phyloP scores from a whole-genome alignment of 2,113 vertebrate genomes.

The Thalassarche chlororhynchos region DNA sequence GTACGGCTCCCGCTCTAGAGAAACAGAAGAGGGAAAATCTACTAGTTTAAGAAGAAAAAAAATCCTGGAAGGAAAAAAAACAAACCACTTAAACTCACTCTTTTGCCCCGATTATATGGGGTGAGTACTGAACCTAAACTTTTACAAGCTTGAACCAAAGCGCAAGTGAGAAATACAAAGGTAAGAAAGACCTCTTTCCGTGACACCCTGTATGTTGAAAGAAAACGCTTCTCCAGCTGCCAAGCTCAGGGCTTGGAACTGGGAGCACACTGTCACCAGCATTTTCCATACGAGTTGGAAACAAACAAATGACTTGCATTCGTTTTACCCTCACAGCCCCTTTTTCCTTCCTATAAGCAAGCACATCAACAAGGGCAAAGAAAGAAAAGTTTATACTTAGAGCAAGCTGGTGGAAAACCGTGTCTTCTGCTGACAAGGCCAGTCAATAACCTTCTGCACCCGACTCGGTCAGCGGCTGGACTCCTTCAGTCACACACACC shows the following conservation, averaged over 20 bases:
- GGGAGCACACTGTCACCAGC: background rate
- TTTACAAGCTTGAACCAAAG: background rate
- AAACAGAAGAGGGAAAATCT: background rate
- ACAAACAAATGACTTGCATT: background rate
- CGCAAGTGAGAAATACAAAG: background rate
- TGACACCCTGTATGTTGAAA: background rate
- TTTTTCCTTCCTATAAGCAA: background rate
- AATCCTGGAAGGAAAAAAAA: background rate
- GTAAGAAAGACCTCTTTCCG: background rate
- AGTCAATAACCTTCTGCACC: background rate
- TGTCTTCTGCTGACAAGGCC: background rate
- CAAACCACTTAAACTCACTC: background rate
- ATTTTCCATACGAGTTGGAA: background rate
- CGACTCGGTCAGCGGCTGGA: rapidly evolving
- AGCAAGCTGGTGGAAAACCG: background rate
- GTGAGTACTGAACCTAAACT: background rate
- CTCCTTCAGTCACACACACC: background rate
- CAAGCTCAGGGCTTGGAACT: background rate
- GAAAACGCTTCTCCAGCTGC: background rate
- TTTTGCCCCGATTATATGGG: background rate
- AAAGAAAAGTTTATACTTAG: background rate
- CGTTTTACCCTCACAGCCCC: background rate
- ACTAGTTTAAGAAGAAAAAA: background rate
- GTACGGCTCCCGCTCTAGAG: background rate
- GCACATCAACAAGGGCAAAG: background rate